These are phyloP conservation scores for Drosophila asahinai DNA, from an alignment of 1,140 invertebrate species.

Conservation along the genomic window DNA sequence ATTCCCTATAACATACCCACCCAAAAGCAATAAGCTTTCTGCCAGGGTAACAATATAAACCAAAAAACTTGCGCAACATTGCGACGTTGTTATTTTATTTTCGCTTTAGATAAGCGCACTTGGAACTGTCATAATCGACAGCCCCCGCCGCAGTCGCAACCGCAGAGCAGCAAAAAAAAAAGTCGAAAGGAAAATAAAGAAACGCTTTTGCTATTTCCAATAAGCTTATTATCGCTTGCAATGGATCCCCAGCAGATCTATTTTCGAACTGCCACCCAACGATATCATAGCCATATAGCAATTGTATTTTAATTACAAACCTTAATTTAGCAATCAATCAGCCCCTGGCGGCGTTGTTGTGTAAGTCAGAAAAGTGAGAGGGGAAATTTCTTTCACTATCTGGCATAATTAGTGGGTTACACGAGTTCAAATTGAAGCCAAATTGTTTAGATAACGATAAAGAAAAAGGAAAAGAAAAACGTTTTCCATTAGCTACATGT, in stretches of 20 bases:
- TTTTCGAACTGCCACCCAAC: conserved; percentile 17
- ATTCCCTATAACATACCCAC: too few relatives aligned
- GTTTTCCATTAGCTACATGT: conserved; percentile 8
- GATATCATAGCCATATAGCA: conserved; percentile 29
- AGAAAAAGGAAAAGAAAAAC: not conserved
- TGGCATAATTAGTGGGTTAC: conserved; percentile 36
- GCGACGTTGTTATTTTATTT: conserved; percentile 30
- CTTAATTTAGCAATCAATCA: conserved; percentile 46
- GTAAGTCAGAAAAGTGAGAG: conserved; percentile 24
- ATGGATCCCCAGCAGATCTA: conserved; percentile 19
- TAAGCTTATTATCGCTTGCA: conserved; percentile 57
- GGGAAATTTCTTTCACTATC: conserved; percentile 40
- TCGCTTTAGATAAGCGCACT: conserved; percentile 61
- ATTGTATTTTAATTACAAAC: conserved; percentile 57
- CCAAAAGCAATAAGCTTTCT: not conserved
- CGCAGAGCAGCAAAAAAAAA: not conserved
- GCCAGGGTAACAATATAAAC: conserved; percentile 2
- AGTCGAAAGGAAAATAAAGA: conserved; percentile 9
- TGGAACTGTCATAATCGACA: conserved; percentile 42
- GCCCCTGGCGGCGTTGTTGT: not conserved
- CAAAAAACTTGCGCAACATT: conserved; percentile 58
- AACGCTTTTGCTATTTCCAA: conserved; percentile 22
- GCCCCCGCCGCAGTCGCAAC: conserved; percentile 19
- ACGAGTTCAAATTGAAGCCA: conserved; percentile 25
- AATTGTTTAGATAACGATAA: conserved; percentile 28